Base-by-base conservation (phyloP, 2,888 invertebrate genomes). In the Scaptomyza reducta region DNA sequence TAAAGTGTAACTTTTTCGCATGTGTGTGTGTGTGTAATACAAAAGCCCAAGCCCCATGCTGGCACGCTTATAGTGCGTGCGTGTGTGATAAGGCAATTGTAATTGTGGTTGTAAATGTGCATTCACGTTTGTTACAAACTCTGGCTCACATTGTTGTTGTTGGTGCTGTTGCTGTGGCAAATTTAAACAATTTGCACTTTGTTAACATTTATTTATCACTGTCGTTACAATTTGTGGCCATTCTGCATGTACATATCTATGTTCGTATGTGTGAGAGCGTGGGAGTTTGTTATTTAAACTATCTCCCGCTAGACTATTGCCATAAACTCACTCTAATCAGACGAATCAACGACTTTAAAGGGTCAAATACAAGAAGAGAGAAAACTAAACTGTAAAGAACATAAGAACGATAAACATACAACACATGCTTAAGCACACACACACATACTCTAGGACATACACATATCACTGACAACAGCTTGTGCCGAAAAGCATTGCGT, bases 131-230 rank as follows among this genome's bases (percentile, higher is more conserved):
- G 74, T 74, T 67, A 62, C 78, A 70, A 76, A 67, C 62, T 64
- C 71, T 55, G 51, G 41, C 10, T 55, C 61, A 14, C 47, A 63
- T 55, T 55, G 49, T 61, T 74, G 65, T 54, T 59, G 42, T 79
- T 57, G 62, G 47, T 72, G 78, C 70, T 77, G 63, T 79, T 77
- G 62, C 75, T 78, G 78, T 75, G 75, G 81, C 64, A 70, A 82
- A 67, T 76, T 70, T 73, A 70, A 79, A 70, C 79, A 82, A 82
- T 83, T 80, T 80, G 73, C 79, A 83, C 83, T 74, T 83, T 79
- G 80, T 79, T 79, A 79, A 79, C 79, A 79, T 79, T 79, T 83
- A 77, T 79, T 79, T 83, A 74, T 83, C 80, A 82, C 69, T 83
- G 73, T 76, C 77, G 79, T 60, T 68, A 65, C 68, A 76, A 72